Percentiles rank a stretch among this genome's conserved stretches.
Evolutionary conservation across 2,888 invertebrate genomes (phyloP).

Genomic region (Ectemnius lituratus): DNA sequence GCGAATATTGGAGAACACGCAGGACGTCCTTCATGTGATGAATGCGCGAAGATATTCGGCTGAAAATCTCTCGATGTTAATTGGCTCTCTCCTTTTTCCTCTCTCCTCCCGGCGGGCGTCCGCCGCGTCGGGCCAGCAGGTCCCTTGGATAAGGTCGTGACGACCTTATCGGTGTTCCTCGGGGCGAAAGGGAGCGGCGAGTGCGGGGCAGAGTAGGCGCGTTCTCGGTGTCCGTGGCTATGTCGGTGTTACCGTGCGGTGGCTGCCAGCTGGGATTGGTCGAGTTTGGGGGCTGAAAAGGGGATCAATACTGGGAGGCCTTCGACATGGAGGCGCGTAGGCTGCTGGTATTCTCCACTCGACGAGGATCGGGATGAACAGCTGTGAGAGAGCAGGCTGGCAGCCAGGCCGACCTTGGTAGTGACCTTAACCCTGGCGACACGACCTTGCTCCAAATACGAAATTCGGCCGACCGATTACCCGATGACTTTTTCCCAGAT

Average conservation of each 20-base stretch:
- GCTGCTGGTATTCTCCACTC: slow-evolving; percentile 61
- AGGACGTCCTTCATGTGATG: too few relatives aligned
- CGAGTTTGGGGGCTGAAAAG: slow-evolving; percentile 64
- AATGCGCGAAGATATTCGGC: too few relatives aligned
- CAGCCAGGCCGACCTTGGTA: slow-evolving; percentile 46
- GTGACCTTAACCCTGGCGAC: slow-evolving; percentile 56
- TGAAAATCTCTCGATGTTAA: too few relatives aligned
- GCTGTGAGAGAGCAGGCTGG: slow-evolving; percentile 28
- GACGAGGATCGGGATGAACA: slow-evolving; percentile 56
- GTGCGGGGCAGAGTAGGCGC: background rate
- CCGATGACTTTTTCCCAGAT: background rate
- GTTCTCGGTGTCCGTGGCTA: background rate
- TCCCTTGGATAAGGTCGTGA: background rate
- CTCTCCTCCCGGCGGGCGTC: too few relatives aligned
- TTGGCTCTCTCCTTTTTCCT: too few relatives aligned
- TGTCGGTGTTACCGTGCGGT: background rate
- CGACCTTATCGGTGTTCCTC: background rate
- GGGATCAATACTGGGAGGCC: slow-evolving; percentile 72
- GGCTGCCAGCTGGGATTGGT: slow-evolving; percentile 65
- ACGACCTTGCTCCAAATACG: slow-evolving; percentile 43
- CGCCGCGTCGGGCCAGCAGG: background rate
- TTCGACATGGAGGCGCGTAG: slow-evolving; percentile 62
- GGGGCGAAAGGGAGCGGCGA: background rate
- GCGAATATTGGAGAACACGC: too few relatives aligned
- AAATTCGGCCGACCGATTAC: background rate